phyloP scores from a whole-genome alignment of 2,113 vertebrate genomes.

The Boleophthalmus pectinirostris region DNA sequence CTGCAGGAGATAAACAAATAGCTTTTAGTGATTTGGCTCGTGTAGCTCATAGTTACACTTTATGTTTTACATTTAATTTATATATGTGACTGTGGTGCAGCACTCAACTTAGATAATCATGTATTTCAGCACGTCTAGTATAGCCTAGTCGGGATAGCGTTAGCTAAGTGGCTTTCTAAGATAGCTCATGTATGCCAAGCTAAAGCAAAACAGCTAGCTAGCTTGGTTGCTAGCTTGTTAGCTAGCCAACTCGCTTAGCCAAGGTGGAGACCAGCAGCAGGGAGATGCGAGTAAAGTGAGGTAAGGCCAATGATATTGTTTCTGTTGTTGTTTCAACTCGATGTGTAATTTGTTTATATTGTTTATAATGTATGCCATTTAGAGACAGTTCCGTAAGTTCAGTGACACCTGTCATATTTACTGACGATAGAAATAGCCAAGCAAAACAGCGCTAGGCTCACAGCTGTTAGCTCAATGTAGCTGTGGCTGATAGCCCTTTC shows the following conservation, averaged over 20 bases:
- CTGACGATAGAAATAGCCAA: conserved; percentile 34
- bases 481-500: conserved; percentile 24
- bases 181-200: conserved; percentile 65
- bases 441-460: conserved; percentile 36
- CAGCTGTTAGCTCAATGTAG: conserved; percentile 54
- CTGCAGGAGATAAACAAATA: conserved; percentile 49
- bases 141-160: conserved; percentile 44
- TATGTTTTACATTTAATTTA: conserved; percentile 3
- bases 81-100: conserved; percentile 13
- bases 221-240: conserved; percentile 60
- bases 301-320: conserved; percentile 33
- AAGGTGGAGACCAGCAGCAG: conserved; percentile 51
- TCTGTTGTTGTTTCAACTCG: neutral
- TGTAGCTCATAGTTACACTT: conserved; percentile 23
- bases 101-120: conserved; percentile 14
- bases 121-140: conserved; percentile 30
- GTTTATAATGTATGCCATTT: accelerated
- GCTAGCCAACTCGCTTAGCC: conserved; percentile 51
- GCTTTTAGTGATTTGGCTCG: neutral
- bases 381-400: neutral
- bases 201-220: conserved; percentile 64
- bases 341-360: accelerated
- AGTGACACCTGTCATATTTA: conserved; percentile 34
- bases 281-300: conserved; percentile 66
- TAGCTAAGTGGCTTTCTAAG: conserved; percentile 48